Evolutionary conservation across 2,113 vertebrate genomes (phyloP).

Genomic region (Brachyhypopomus gauderio): DNA sequence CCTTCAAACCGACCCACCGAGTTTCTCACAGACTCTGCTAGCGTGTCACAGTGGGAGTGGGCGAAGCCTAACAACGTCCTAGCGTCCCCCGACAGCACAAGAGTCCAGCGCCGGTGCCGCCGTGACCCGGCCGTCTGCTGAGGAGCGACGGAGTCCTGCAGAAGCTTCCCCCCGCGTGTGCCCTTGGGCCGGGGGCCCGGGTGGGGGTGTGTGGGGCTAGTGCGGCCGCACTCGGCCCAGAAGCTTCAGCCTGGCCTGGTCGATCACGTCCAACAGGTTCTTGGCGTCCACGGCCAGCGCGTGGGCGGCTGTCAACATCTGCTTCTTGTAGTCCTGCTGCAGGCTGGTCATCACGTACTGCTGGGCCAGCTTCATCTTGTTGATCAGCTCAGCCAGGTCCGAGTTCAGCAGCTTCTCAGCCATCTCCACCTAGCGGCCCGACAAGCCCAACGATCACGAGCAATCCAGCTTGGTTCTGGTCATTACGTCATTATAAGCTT

Average conservation of each 20-base stretch:
- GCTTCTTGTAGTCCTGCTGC: conserved; percentile 90
- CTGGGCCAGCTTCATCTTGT: conserved; percentile 97
- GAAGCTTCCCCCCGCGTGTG: background rate
- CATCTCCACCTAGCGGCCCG: conserved; percentile 91
- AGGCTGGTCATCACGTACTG: conserved; percentile 88
- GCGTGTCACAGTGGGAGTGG: conserved; percentile 25
- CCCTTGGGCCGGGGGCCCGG: too few relatives aligned
- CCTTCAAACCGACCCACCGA: conserved; percentile 27
- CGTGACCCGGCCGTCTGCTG: background rate
- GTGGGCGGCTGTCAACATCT: conserved; percentile 87
- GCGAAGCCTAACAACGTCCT: conserved; percentile 20
- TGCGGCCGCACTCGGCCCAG: conserved; percentile 86
- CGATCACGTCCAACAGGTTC: conserved; percentile 83
- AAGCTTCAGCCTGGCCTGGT: conserved; percentile 93
- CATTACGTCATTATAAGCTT: too few relatives aligned
- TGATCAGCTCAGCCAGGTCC: conserved; percentile 87
- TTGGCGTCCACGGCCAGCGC: conserved; percentile 87
- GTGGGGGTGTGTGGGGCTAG: conserved; percentile 62
- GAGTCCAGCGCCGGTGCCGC: conserved; percentile 43
- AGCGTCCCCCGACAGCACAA: conserved; percentile 7
- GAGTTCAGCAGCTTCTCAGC: conserved; percentile 89
- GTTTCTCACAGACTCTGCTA: conserved; percentile 11
- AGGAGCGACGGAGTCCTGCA: background rate
- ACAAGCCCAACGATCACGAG: too few relatives aligned
- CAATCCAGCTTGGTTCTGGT: too few relatives aligned